Conservation (phyloP, 2,797 vertebrate genomes). For the Megalops cyprinoides region DNA sequence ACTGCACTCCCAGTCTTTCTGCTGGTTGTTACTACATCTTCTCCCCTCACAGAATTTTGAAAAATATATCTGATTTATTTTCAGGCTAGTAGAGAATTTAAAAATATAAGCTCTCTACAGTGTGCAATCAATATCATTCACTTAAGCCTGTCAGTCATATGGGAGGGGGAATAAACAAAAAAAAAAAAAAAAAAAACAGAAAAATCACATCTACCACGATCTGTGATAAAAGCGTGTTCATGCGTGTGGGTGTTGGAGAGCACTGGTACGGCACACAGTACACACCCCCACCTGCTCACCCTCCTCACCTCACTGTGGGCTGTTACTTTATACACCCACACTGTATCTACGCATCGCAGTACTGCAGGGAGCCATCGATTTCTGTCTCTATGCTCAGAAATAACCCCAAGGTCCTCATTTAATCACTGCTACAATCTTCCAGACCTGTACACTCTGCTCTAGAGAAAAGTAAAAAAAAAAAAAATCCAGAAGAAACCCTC, state of each 20-base stretch:
- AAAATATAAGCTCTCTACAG: background rate
- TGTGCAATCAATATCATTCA: constrained; percentile 4
- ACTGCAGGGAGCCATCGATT: constrained; percentile 19
- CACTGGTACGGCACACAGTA: background rate
- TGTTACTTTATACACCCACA: constrained; percentile 33
- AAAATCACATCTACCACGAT: constrained; percentile 5
- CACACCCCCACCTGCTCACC: constrained; percentile 22
- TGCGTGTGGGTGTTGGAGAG: constrained; percentile 13
- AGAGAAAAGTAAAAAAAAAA: background rate
- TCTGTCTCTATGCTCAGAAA: constrained; percentile 26
- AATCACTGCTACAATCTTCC: background rate
- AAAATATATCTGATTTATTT: background rate
- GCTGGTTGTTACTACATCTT: no score
- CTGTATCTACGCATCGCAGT: background rate
- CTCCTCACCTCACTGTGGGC: constrained; percentile 22
- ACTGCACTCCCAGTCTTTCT: background rate
- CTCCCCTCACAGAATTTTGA: background rate
- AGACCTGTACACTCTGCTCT: background rate
- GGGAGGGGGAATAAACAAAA: no score
- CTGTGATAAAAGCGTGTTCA: background rate
- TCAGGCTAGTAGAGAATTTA: background rate
- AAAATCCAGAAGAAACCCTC: background rate
- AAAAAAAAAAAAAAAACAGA: background rate
- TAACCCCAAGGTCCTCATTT: constrained; percentile 27
- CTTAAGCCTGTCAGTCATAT: background rate